Conservation (phyloP, 2,888 invertebrate genomes). For the Acanthoscelides obtectus region DNA sequence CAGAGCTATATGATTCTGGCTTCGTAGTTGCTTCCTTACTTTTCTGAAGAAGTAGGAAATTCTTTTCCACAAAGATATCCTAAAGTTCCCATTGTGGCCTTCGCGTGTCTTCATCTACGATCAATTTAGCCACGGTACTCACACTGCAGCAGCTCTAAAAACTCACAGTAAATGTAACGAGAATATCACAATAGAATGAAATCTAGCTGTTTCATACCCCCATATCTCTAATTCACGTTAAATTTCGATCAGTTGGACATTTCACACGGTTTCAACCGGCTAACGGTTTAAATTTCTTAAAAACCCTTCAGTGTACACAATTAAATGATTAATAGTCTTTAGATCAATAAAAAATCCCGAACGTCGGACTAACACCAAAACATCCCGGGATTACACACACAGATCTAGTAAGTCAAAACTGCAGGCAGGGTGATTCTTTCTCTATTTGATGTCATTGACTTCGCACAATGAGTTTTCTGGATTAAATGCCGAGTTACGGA, state of each 20-base stretch:
- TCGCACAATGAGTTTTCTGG: slow-evolving; percentile 41
- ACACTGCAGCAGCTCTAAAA: too few relatives aligned
- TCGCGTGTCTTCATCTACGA: too few relatives aligned
- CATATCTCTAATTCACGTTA: not conserved
- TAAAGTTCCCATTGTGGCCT: too few relatives aligned
- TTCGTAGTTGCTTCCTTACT: too few relatives aligned
- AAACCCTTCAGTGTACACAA: slow-evolving; percentile 24
- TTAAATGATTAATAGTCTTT: slow-evolving; percentile 37
- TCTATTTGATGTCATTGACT: slow-evolving; percentile 40
- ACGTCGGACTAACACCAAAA: slow-evolving; percentile 32
- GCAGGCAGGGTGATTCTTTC: slow-evolving; percentile 36
- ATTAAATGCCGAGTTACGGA: slow-evolving; percentile 29
- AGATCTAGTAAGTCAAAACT: slow-evolving; percentile 34
- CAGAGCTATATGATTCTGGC: too few relatives aligned
- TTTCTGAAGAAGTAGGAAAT: too few relatives aligned
- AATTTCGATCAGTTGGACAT: slow-evolving; percentile 6
- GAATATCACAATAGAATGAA: not conserved
- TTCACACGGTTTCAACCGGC: slow-evolving; percentile 21
- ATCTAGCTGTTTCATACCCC: not conserved
- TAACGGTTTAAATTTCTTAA: slow-evolving; percentile 29
- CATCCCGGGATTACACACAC: slow-evolving; percentile 42
- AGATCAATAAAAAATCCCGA: slow-evolving; percentile 19
- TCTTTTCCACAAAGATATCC: too few relatives aligned
- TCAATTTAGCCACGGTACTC: too few relatives aligned
- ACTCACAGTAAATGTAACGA: not conserved